A percentile compares a stretch with the other conserved stretches of the same genome.
Conservation (phyloP, 2,113 vertebrate species). For the Odocoileus hemionus region DNA sequence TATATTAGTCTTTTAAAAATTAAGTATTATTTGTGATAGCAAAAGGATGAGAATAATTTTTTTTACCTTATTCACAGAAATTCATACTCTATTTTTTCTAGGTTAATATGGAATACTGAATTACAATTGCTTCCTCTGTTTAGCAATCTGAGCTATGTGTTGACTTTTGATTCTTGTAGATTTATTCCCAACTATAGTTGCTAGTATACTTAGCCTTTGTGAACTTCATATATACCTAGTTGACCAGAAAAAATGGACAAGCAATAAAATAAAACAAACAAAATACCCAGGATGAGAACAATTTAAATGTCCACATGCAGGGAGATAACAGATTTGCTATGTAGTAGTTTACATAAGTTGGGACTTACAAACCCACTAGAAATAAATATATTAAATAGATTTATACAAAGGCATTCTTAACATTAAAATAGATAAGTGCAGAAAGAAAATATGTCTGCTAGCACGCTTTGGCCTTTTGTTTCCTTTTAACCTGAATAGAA, state of each 20-base stretch:
- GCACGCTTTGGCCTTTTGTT: background rate
- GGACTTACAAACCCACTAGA: background rate
- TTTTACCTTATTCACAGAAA: background rate
- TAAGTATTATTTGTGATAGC: background rate
- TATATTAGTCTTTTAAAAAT: background rate
- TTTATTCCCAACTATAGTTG: background rate
- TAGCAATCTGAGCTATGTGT: background rate
- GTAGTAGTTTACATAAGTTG: background rate
- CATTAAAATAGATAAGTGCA: background rate
- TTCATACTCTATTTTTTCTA: background rate
- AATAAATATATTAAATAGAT: background rate
- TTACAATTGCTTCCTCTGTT: background rate
- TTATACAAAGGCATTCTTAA: background rate
- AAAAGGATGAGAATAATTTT: background rate
- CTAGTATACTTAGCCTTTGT: background rate
- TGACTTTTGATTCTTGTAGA: background rate
- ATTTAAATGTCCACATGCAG: background rate
- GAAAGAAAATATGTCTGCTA: background rate
- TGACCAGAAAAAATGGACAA: background rate
- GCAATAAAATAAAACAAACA: background rate
- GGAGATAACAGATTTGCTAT: background rate
- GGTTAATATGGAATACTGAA: background rate
- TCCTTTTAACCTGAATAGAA: background rate
- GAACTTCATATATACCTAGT: background rate
- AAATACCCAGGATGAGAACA: background rate